A percentile compares a stretch with the other conserved stretches of the same genome.
phyloP scores from a whole-genome alignment of 2,797 vertebrate genomes.

The Tragelaphus oryx region DNA sequence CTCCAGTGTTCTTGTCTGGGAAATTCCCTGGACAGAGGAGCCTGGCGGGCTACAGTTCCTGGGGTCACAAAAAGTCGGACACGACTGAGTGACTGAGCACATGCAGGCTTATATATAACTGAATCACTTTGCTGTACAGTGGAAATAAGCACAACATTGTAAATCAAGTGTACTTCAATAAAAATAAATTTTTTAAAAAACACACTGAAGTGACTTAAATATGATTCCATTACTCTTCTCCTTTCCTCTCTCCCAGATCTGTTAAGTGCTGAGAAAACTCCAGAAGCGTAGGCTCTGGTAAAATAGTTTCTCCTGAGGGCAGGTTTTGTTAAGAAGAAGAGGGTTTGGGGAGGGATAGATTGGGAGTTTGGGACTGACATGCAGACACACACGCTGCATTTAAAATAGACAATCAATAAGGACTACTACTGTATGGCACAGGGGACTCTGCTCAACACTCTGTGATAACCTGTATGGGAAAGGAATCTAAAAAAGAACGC shows the following conservation, averaged over 20 bases:
- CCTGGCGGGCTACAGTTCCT: background rate
- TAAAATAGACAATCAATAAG: background rate
- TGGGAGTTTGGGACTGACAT: background rate
- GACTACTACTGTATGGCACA: background rate
- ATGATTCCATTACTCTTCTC: background rate
- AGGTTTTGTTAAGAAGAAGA: background rate
- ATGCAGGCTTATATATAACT: background rate
- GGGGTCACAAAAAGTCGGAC: background rate
- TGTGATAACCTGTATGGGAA: background rate
- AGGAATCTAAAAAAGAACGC: background rate
- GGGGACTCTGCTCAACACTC: background rate
- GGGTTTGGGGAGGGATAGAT: background rate
- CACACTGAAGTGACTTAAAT: background rate
- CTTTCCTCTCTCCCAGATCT: background rate
- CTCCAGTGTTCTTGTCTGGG: background rate
- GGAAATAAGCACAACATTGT: background rate
- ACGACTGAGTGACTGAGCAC: background rate
- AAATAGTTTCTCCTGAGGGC: background rate
- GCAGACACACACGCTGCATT: background rate
- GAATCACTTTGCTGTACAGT: background rate
- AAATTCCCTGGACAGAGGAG: background rate
- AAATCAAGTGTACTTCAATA: background rate
- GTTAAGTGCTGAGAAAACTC: background rate
- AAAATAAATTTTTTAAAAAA: background rate
- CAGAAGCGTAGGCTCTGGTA: too few species aligned